phyloP scores from a whole-genome alignment of 2,113 vertebrate genomes.

The Ibidorhyncha struthersii region DNA sequence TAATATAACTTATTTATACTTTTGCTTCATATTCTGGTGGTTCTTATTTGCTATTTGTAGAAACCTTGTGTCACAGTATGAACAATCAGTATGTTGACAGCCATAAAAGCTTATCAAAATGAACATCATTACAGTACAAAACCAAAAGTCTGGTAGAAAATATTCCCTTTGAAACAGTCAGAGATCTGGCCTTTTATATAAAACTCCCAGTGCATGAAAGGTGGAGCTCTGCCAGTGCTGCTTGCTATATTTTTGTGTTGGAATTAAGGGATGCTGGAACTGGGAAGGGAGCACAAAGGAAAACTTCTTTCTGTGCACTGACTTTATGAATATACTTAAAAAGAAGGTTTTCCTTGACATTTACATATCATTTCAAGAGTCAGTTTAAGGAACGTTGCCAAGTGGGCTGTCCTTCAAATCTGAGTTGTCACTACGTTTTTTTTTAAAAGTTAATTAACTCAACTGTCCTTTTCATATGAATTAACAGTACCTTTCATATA shows the following conservation, averaged over 20 bases:
- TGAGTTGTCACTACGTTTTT: not conserved
- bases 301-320: not conserved
- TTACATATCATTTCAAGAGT: not conserved
- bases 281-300: not conserved
- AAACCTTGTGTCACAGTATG: not conserved
- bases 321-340: not conserved
- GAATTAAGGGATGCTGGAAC: not conserved
- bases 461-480: not conserved
- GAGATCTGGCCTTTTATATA: not conserved
- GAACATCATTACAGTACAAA: not conserved
- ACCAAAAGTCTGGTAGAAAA: not conserved
- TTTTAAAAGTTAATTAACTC: not conserved
- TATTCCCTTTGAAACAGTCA: conserved; percentile 22
- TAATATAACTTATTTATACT: not conserved
- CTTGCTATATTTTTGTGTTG: not conserved
- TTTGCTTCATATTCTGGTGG: not conserved
- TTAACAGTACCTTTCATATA: not conserved
- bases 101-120: conserved; percentile 5
- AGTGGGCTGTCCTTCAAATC: not conserved
- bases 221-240: not conserved
- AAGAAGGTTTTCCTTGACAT: not conserved
- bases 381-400: not conserved
- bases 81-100: not conserved
- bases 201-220: not conserved
- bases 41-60: not conserved